A percentile compares a stretch with the other conserved stretches of the same genome.
Conservation (phyloP, 2,113 vertebrate species). For the Mus pahari region DNA sequence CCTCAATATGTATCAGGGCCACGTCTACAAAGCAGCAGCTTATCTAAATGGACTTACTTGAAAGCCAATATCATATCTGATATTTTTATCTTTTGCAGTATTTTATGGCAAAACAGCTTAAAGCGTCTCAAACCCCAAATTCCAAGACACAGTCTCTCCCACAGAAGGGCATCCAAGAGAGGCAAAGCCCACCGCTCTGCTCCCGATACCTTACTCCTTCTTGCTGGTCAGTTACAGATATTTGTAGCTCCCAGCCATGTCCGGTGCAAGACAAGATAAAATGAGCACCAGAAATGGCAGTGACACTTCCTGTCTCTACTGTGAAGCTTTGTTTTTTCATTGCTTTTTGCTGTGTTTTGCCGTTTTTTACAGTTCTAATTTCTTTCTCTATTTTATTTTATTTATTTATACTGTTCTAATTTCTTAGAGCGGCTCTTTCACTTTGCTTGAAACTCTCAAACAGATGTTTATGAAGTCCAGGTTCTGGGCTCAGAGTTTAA, state of each 20-base stretch:
- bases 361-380: background rate
- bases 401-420: background rate
- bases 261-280: constrained; percentile 43
- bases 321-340: background rate
- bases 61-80: background rate
- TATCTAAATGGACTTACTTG: background rate
- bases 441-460: constrained; percentile 31
- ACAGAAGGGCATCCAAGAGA: background rate
- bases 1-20: background rate
- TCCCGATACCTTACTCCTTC: background rate
- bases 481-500: constrained; percentile 5
- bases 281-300: constrained; percentile 37
- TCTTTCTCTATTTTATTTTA: too few relatives aligned
- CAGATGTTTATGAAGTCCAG: background rate
- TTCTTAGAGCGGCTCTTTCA: background rate
- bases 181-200: background rate
- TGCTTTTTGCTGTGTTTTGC: background rate
- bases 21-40: background rate
- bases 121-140: background rate
- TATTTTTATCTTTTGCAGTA: background rate
- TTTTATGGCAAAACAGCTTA: constrained; percentile 9
- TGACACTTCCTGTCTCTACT: constrained; percentile 14
- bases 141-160: background rate
- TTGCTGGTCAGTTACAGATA: background rate
- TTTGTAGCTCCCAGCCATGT: constrained; percentile 18